Percentiles rank a stretch among this genome's conserved stretches.
Evolutionary conservation across 2,113 vertebrate genomes (phyloP).

Genomic region (Microcebus griseorufus): DNA sequence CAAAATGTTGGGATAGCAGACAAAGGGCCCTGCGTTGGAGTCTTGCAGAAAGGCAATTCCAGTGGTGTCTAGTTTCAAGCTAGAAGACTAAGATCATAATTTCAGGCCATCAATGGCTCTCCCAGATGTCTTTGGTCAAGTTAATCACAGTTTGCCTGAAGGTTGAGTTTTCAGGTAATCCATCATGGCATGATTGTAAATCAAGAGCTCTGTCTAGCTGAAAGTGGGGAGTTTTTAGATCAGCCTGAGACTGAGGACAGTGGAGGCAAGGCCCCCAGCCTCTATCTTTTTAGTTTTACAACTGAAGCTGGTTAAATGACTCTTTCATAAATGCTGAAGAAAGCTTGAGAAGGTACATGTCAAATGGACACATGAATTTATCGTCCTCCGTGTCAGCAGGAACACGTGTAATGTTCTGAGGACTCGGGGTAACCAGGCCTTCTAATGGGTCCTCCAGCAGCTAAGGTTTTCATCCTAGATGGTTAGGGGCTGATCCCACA

Average conservation of each 20-base stretch:
- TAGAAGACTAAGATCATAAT: slow-evolving; percentile 90
- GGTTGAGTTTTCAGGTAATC: slow-evolving; percentile 94
- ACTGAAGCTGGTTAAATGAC: not conserved
- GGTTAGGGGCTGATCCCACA: not conserved
- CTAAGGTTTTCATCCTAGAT: not conserved
- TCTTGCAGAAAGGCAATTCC: slow-evolving; percentile 85
- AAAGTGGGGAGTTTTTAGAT: slow-evolving; percentile 79
- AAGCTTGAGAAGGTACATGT: not conserved
- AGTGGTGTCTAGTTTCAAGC: slow-evolving; percentile 91
- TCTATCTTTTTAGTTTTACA: not conserved
- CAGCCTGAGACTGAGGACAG: not conserved
- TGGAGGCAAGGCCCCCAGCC: not conserved
- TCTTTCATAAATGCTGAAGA: not conserved
- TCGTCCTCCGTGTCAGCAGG: not conserved
- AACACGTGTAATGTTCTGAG: not conserved
- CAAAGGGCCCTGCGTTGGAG: slow-evolving; percentile 83
- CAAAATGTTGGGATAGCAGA: slow-evolving; percentile 82
- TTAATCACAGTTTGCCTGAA: slow-evolving; percentile 93
- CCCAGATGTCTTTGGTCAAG: slow-evolving; percentile 96
- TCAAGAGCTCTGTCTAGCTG: slow-evolving; percentile 84
- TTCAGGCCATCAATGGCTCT: slow-evolving; percentile 87
- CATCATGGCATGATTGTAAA: slow-evolving; percentile 91
- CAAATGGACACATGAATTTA: not conserved
- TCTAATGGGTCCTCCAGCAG: not conserved
- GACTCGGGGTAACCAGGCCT: not conserved